Percentiles rank a stretch among this genome's conserved stretches.
Evolutionary conservation across 2,888 invertebrate genomes (phyloP).

Genomic region (Oscheius sp.): DNA sequence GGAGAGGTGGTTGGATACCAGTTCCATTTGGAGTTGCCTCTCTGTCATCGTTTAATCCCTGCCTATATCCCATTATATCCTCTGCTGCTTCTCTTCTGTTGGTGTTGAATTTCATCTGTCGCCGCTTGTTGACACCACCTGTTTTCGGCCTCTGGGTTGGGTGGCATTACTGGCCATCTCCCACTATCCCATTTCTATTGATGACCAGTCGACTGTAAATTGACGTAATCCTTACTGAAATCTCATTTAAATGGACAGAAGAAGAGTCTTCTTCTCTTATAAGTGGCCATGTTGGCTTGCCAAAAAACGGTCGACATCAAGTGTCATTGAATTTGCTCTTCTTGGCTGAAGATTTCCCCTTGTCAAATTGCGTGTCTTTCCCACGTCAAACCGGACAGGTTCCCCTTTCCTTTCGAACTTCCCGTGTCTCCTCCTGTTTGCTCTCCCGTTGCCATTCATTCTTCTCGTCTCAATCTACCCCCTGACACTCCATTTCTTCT

Average conservation of each 20-base stretch:
- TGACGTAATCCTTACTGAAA: no score
- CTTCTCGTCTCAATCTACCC: no score
- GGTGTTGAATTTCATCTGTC: neutral
- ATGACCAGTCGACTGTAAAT: no score
- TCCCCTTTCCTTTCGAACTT: neutral
- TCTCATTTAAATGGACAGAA: no score
- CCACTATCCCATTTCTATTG: neutral
- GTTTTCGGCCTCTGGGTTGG: neutral
- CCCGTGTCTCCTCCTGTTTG: neutral
- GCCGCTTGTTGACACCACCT: slow-evolving; percentile 5
- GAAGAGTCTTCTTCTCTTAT: neutral
- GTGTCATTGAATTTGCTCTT: neutral
- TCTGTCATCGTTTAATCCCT: no score
- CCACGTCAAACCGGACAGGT: neutral
- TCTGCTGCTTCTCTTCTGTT: neutral
- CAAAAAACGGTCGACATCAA: neutral
- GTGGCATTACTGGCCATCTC: no score
- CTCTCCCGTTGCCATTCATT: neutral
- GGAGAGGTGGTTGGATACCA: neutral
- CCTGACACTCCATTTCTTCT: no score
- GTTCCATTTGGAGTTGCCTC: neutral
- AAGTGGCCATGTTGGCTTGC: neutral
- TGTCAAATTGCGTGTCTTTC: slow-evolving; percentile 1
- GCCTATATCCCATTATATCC: neutral
- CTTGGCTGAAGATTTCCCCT: neutral